phyloP scores from a whole-genome alignment of 92 coral and sea anemone species.

The Pocillopora meandrina region DNA sequence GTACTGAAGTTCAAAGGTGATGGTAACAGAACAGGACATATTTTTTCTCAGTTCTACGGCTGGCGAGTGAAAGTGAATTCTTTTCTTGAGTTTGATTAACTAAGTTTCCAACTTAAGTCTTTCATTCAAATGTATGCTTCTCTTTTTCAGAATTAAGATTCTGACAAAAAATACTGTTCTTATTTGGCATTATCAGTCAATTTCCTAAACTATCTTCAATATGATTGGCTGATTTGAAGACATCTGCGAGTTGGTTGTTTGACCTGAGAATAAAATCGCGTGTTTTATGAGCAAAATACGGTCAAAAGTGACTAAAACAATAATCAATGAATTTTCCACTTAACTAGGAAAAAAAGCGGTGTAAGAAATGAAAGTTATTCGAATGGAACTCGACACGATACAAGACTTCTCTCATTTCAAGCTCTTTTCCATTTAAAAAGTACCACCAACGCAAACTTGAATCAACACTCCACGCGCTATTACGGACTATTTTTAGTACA shows the following conservation, averaged over 20 bases:
- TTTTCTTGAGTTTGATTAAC: neutral
- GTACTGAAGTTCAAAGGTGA: slow-evolving; percentile 17
- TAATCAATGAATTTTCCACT: neutral
- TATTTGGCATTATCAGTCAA: slow-evolving; percentile 8
- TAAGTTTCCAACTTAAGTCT: neutral
- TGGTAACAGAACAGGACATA: neutral
- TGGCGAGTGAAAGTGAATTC: neutral
- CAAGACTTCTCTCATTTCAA: neutral
- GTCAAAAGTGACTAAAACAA: too few relatives aligned
- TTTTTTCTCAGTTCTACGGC: neutral
- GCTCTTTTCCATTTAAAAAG: neutral
- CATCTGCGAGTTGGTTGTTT: slow-evolving; percentile 21
- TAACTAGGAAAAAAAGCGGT: neutral
- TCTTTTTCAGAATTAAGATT: neutral
- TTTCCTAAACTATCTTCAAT: slow-evolving; percentile 3
- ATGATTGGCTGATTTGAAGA: slow-evolving; percentile 16
- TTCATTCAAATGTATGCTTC: too few relatives aligned
- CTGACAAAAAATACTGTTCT: slow-evolving; percentile 15
- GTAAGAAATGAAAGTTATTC: neutral
- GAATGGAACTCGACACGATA: neutral
- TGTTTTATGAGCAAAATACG: neutral
- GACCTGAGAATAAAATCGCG: neutral
- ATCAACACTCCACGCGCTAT: too few relatives aligned
- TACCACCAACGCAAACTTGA: neutral
- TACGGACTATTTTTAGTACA: too few relatives aligned